Percentiles rank a stretch among this genome's conserved stretches.
Evolutionary conservation across 2,888 invertebrate species (phyloP).

Genomic region (Allygus modestus): DNA sequence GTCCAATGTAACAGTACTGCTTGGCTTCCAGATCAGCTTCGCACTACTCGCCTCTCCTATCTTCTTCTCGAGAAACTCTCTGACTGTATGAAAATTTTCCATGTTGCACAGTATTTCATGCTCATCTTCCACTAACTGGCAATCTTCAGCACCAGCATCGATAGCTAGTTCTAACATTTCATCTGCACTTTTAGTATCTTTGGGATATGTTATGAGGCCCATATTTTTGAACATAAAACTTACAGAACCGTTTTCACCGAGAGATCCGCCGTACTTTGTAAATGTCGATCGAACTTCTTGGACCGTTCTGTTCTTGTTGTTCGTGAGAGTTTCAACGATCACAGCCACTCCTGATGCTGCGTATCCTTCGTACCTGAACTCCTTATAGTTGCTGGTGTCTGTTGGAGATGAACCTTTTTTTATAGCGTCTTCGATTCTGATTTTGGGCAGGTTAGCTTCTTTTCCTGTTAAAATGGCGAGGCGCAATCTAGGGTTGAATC

Average conservation of each 20-base stretch:
- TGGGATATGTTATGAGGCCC: slow-evolving; percentile 39
- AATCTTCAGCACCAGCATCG: slow-evolving; percentile 39
- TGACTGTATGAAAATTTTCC: slow-evolving; percentile 40
- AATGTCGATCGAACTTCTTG: slow-evolving; percentile 37
- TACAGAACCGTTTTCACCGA: slow-evolving; percentile 47
- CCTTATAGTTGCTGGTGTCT: slow-evolving; percentile 17
- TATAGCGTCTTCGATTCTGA: slow-evolving; percentile 33
- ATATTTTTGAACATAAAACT: slow-evolving; percentile 50
- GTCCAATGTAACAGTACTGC: neutral
- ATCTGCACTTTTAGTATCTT: slow-evolving; percentile 36
- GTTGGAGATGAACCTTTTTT: slow-evolving; percentile 25
- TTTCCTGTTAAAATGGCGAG: slow-evolving; percentile 43
- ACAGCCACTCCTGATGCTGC: slow-evolving; percentile 45
- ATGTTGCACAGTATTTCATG: slow-evolving; percentile 30
- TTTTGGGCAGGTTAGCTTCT: slow-evolving; percentile 47
- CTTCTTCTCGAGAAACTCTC: slow-evolving; percentile 38
- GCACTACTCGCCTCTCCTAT: slow-evolving; percentile 44
- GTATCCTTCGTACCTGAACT: slow-evolving; percentile 42
- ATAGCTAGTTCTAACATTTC: slow-evolving; percentile 44
- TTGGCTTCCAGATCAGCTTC: slow-evolving; percentile 46
- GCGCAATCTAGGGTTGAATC: slow-evolving; percentile 40
- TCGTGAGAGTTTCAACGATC: slow-evolving; percentile 46
- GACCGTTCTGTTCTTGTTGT: slow-evolving; percentile 50
- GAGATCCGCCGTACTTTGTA: slow-evolving; percentile 37
- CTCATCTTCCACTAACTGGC: slow-evolving; percentile 46